Conservation (phyloP, 2,113 vertebrate species). For the Galbula dea region DNA sequence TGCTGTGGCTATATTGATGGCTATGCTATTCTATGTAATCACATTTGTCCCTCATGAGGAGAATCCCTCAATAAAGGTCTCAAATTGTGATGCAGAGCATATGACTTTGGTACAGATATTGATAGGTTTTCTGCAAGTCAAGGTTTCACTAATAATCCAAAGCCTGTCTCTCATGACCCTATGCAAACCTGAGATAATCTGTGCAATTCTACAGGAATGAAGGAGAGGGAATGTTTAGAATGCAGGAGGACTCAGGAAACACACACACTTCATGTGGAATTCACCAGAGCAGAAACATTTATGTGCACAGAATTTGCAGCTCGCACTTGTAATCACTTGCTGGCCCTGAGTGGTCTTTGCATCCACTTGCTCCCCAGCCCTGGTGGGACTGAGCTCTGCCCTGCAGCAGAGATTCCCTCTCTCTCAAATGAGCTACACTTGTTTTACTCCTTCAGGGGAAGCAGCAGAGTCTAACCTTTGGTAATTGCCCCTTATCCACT, state of each 20-base stretch:
- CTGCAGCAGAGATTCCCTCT: not conserved
- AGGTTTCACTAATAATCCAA: not conserved
- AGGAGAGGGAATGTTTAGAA: not conserved
- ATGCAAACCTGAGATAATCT: not conserved
- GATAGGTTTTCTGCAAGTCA: not conserved
- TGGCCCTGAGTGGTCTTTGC: not conserved
- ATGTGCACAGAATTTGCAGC: not conserved
- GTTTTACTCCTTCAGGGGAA: not conserved
- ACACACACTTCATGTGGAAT: not conserved
- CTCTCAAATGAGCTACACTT: not conserved
- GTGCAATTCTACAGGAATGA: not conserved
- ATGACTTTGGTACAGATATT: not conserved
- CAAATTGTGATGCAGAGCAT: not conserved
- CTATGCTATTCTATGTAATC: not conserved
- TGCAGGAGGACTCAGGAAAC: not conserved
- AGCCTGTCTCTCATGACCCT: not conserved
- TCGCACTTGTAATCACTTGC: not conserved
- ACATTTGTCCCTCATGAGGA: not conserved
- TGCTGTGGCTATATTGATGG: not conserved
- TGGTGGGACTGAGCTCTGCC: not conserved
- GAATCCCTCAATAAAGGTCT: not conserved
- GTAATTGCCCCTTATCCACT: not conserved
- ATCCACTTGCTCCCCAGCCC: not conserved
- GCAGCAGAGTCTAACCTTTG: not conserved
- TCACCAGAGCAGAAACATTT: not conserved